Evolutionary conservation across 1,140 invertebrate species (phyloP), one percentile per base, ranked within the genome.

Genomic region (Telenomus remus): DNA sequence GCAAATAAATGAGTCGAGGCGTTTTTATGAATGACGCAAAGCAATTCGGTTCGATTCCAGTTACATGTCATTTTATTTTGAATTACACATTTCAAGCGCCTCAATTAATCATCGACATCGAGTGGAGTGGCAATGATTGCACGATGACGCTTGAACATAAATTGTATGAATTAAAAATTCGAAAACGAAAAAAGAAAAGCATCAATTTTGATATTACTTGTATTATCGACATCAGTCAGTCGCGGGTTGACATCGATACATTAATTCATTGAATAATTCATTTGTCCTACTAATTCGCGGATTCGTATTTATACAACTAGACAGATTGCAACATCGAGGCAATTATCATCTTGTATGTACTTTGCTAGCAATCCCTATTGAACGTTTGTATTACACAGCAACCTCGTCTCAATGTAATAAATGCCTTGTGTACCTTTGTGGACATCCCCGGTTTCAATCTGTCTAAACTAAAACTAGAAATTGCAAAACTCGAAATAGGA

Each of bases 261-360:
- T 63, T 53, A 65, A 65, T 33, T 2, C 12, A 19, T 53, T 51
- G 14, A 63, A 64, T 64, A 39, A 64, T 64, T 48, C 42, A 48
- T 14, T 19, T 12, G 43, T 0, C 42, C 7, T 47, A 43, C 14
- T 35, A 56, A 54, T 55, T 66, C 9, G 19, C 53, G n/a, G 44
- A 47, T 48, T 27, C 27, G 35, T 16, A 16, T 35, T 49, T 56
- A 49, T 50, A 51, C 12, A 51, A 35, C 12, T 7, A 19, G 33
- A 1, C 5, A 68, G 64, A 57, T 68, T 51, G 10, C 16, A 55
- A 60, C 43, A 48, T n/a, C 15, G 49, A 42, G 56, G 54, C 54
- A 60, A 60, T 71, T 61, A 71, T 63, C 34, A 54, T 65, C 37
- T 65, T 54, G 35, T 48, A 16, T 73, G 56, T 65, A 46, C 43